Conservation (phyloP, 1,140 invertebrate genomes). For the Melitaea cinxia region DNA sequence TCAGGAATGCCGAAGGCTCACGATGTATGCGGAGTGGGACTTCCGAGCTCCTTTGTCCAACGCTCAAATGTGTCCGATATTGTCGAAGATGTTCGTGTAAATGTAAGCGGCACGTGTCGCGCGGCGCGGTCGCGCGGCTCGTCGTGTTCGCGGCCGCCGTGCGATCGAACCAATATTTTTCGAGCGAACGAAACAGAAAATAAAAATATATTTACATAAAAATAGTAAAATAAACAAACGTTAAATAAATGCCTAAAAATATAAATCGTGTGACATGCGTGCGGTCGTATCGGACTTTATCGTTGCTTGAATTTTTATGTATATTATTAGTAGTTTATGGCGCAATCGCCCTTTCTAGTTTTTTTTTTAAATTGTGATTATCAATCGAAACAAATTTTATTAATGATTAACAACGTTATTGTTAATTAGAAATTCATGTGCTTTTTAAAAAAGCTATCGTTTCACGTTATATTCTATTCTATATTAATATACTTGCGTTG, state of each 20-base stretch:
- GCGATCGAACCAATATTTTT: slow-evolving; percentile 7
- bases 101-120: background rate
- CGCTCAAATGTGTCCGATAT: too few relatives aligned
- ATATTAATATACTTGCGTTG: background rate
- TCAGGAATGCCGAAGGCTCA: too few relatives aligned
- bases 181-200: slow-evolving; percentile 19
- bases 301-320: slow-evolving; percentile 11
- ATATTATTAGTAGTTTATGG: slow-evolving; percentile 5
- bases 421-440: background rate
- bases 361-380: background rate
- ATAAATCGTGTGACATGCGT: background rate
- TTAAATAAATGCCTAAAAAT: slow-evolving; percentile 2
- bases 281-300: background rate
- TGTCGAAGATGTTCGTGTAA: too few relatives aligned
- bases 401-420: background rate
- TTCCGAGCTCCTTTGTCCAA: too few relatives aligned
- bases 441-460: background rate
- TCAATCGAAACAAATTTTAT: background rate
- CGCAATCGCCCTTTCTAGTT: slow-evolving; percentile 15
- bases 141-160: too few relatives aligned
- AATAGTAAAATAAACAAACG: slow-evolving; percentile 3
- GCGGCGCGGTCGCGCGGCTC: background rate
- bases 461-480: background rate
- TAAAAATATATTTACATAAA: slow-evolving; percentile 8
- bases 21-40: too few relatives aligned